Percentiles rank a stretch among this genome's conserved stretches.
Conservation (phyloP, 1,140 invertebrate genomes). For the Drosophila punjabiensis region DNA sequence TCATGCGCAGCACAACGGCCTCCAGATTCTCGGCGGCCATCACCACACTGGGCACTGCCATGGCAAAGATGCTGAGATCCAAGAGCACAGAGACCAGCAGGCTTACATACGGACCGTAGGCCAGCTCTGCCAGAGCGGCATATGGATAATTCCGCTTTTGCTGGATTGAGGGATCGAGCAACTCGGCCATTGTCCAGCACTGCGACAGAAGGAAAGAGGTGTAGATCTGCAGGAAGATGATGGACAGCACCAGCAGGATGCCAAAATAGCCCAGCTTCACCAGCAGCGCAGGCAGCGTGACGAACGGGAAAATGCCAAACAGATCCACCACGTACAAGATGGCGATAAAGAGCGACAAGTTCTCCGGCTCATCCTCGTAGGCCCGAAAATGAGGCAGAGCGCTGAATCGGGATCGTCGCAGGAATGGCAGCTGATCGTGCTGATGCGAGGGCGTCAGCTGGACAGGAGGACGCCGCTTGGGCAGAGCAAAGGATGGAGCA, state of each 20-base stretch:
- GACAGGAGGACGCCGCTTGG: conserved; percentile 60
- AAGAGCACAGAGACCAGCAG: conserved; percentile 89
- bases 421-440: conserved; percentile 77
- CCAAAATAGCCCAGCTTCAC: conserved; percentile 91
- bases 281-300: conserved; percentile 90
- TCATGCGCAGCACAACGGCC: conserved; percentile 89
- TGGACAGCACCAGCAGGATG: conserved; percentile 88
- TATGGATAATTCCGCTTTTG: conserved; percentile 91
- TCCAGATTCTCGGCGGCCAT: conserved; percentile 92
- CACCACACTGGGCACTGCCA: conserved; percentile 91
- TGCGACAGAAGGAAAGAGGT: conserved; percentile 90
- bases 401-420: conserved; percentile 75
- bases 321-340: conserved; percentile 92
- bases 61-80: conserved; percentile 90
- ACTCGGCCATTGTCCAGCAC: conserved; percentile 90
- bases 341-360: conserved; percentile 88
- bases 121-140: conserved; percentile 90
- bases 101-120: conserved; percentile 87
- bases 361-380: conserved; percentile 67
- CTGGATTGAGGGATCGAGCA: conserved; percentile 89
- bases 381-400: conserved; percentile 78
- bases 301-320: conserved; percentile 92
- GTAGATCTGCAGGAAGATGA: conserved; percentile 91
- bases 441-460: conserved; percentile 70
- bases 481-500: conserved; percentile 63